Conservation (phyloP, 2,888 invertebrate species). For the Sphaerophoria rueppellii region DNA sequence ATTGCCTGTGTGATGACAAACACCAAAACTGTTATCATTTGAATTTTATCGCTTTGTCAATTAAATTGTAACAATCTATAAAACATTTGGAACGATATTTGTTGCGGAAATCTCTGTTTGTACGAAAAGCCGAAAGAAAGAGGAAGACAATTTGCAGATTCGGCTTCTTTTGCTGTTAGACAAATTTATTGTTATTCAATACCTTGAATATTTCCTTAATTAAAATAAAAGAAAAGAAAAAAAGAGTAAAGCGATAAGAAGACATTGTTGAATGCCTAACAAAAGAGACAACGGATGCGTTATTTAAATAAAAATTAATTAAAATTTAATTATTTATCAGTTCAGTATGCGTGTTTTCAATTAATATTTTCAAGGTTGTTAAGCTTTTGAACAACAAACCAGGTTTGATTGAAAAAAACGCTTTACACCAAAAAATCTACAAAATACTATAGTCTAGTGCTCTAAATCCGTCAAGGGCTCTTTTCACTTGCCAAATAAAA, state of each 20-base stretch:
- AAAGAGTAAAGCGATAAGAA: slow-evolving; percentile 3
- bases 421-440: no score
- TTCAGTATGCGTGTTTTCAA: not conserved
- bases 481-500: no score
- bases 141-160: not conserved
- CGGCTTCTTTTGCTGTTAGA: not conserved
- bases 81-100: not conserved
- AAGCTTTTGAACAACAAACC: no score
- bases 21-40: slow-evolving; percentile 27
- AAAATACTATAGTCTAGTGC: no score
- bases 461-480: no score
- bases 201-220: not conserved
- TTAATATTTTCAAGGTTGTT: not conserved
- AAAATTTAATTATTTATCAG: slow-evolving; percentile 18
- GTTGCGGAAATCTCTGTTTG: not conserved
- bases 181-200: not conserved
- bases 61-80: slow-evolving; percentile 12
- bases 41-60: slow-evolving; percentile 22
- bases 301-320: slow-evolving; percentile 18
- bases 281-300: slow-evolving; percentile 12
- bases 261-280: not conserved
- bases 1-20: slow-evolving; percentile 30
- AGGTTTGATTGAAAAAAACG: no score
- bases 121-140: not conserved
- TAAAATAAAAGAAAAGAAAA: not conserved